Conservation (phyloP, 1,140 invertebrate species). For the Akabosia matsudoensis region DNA sequence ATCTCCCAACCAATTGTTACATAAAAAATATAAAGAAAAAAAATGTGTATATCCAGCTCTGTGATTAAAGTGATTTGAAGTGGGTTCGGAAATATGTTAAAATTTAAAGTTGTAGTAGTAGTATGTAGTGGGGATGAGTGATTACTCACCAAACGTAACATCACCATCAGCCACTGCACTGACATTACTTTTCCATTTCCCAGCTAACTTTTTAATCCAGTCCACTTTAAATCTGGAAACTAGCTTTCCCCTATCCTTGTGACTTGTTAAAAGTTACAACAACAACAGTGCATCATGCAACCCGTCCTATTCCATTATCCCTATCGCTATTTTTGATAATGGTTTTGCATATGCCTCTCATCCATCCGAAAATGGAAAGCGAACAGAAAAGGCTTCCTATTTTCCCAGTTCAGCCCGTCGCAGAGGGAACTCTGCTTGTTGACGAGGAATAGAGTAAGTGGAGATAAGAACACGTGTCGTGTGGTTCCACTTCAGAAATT, state of each 20-base stretch:
- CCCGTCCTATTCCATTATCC: constrained; percentile 13
- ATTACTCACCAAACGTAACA: neutral
- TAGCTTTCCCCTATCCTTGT: neutral
- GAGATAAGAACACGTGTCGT: constrained; percentile 7
- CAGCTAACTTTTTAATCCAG: constrained; percentile 23
- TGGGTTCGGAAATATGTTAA: constrained; percentile 3
- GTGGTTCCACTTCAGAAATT: constrained; percentile 17
- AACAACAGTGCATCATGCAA: neutral
- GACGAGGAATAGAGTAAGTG: neutral
- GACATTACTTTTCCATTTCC: constrained; percentile 11
- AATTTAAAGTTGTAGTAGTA: neutral
- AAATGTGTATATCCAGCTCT: neutral
- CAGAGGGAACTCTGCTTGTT: neutral
- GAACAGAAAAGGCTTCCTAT: neutral
- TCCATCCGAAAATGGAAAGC: neutral
- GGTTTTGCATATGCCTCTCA: constrained; percentile 13
- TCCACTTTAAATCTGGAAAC: constrained; percentile 2
- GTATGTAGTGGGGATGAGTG: neutral
- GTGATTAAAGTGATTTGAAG: neutral
- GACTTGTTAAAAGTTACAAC: constrained; percentile 2
- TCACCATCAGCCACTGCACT: neutral
- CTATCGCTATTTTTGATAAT: constrained; percentile 3
- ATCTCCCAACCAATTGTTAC: neutral
- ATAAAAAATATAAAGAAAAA: constrained; percentile 7
- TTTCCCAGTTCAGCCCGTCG: neutral